phyloP scores from a whole-genome alignment of 2,888 invertebrate genomes.

The Blomia tropicalis region DNA sequence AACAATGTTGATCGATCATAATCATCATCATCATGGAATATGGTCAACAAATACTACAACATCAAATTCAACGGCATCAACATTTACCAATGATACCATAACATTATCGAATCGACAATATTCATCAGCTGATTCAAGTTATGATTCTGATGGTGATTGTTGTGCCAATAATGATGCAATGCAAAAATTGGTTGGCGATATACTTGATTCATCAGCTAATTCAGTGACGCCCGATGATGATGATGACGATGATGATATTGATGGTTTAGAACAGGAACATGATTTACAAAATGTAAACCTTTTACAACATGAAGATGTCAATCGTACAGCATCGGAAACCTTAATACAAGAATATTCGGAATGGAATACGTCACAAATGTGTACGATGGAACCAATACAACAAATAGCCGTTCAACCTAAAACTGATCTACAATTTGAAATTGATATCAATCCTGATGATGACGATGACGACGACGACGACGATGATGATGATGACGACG shows the following conservation, averaged over 20 bases:
- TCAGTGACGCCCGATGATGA: not conserved
- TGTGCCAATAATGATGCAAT: not conserved
- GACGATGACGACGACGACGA: not conserved
- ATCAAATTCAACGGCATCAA: too few species aligned
- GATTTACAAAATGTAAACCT: not conserved
- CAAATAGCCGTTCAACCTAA: not conserved
- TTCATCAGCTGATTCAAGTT: conserved; percentile 50
- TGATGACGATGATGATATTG: not conserved
- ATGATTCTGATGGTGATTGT: conserved; percentile 57
- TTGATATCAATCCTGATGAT: not conserved
- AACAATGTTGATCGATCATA: not conserved
- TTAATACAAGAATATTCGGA: conserved; percentile 68
- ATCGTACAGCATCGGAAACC: conserved; percentile 65
- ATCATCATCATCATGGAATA: not conserved
- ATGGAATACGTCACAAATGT: conserved; percentile 43
- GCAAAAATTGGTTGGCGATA: not conserved
- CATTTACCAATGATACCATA: not conserved
- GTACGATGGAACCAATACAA: not conserved
- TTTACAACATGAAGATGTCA: conserved; percentile 53
- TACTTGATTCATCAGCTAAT: not conserved
- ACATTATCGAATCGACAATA: not conserved
- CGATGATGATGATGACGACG: not conserved
- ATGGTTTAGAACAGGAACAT: not conserved
- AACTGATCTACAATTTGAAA: not conserved
- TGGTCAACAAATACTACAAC: too few species aligned